A percentile compares a stretch with the other conserved stretches of the same genome.
phyloP scores from a whole-genome alignment of 2,888 invertebrate species.

The Dione vanillae region DNA sequence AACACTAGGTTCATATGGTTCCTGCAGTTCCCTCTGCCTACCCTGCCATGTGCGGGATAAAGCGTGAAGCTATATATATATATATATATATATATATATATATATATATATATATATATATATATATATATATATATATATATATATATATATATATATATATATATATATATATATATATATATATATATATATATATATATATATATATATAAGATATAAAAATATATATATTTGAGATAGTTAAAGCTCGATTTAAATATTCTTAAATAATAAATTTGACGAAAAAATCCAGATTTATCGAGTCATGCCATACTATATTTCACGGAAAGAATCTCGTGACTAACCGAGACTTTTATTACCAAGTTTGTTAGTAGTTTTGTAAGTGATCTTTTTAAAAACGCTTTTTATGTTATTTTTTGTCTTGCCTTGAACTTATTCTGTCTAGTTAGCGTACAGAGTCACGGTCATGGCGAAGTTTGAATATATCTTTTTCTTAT shows the following conservation, averaged over 20 bases:
- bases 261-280: not conserved
- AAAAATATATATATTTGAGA: not conserved
- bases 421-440: constrained; percentile 5
- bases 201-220: too few relatives aligned
- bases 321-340: constrained; percentile 8
- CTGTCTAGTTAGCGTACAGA: not conserved
- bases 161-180: too few relatives aligned
- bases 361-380: not conserved
- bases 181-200: too few relatives aligned
- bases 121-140: too few relatives aligned
- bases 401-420: not conserved
- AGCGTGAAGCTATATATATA: too few relatives aligned
- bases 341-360: constrained; percentile 5
- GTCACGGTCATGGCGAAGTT: not conserved
- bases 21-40: too few relatives aligned
- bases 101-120: too few relatives aligned
- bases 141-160: too few relatives aligned
- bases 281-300: not conserved
- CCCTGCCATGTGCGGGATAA: too few relatives aligned
- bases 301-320: not conserved
- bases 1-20: too few relatives aligned
- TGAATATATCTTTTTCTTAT: not conserved
- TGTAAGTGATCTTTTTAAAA: constrained; percentile 8
- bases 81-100: too few relatives aligned
- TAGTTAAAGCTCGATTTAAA: not conserved